Evolutionary conservation across 2,888 invertebrate genomes (phyloP).

Genomic region (Lepidocyrtinus sp.): DNA sequence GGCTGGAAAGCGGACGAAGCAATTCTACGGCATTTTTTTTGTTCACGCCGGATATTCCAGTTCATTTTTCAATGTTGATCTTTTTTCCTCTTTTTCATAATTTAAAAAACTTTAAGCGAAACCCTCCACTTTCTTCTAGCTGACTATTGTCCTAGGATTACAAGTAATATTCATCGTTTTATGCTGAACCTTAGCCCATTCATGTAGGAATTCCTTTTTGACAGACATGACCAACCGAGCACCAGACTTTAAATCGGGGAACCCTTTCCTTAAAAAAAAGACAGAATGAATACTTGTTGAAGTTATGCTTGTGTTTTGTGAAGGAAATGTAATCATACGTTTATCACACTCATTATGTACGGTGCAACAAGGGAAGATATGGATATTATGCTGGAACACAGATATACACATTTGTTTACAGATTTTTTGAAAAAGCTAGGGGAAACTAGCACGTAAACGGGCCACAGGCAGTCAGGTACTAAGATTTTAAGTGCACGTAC

Average conservation of each 20-base stretch:
- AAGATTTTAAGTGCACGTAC: background rate
- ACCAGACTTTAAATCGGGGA: too few relatives aligned
- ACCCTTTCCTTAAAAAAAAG: background rate
- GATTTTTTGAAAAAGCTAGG: background rate
- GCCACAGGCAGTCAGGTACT: background rate
- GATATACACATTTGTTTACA: background rate
- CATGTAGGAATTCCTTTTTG: constrained; percentile 5
- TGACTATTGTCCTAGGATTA: constrained; percentile 3
- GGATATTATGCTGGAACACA: constrained; percentile 15
- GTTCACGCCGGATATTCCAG: constrained; percentile 69
- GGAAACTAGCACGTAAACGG: background rate
- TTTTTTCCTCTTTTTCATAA: constrained; percentile 62
- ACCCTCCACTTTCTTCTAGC: background rate
- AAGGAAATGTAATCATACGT: constrained; percentile 1
- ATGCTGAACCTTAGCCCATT: constrained; percentile 15
- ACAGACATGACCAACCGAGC: background rate
- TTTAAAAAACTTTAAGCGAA: constrained; percentile 25
- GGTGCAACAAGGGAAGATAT: constrained; percentile 13
- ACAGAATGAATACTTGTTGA: constrained; percentile 13
- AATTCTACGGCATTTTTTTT: constrained; percentile 68
- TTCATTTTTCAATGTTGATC: constrained; percentile 69
- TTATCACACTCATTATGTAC: constrained; percentile 13
- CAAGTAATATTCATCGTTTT: constrained; percentile 10
- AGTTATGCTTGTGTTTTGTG: background rate
- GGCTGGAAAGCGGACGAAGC: constrained; percentile 66